Base-by-base conservation (phyloP, 2,888 invertebrate genomes). In the Cylloceria caligata region DNA sequence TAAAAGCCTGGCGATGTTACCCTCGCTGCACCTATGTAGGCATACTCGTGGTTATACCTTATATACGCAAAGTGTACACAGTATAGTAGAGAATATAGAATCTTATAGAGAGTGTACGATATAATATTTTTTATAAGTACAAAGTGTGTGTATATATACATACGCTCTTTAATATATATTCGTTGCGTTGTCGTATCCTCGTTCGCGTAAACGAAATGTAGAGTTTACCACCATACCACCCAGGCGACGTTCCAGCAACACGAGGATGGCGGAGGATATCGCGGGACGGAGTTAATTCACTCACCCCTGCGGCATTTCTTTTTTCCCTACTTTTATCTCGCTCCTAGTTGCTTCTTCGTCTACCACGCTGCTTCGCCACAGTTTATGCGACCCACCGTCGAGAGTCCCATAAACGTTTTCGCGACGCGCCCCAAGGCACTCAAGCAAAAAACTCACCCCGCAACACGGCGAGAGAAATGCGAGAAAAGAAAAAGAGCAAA, bases 1-100 rank as follows among this genome's bases (percentile, higher is more conserved):
- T 89, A 87, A 89, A 89, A 89, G 89, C 88, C 76, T 73, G 45
- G 60, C 30, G 60, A 72, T 75, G 57, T 36, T 49, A 52, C 39
- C 21, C 47, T 6, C 21, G 13, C 55, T 16, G 24, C 49, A 30
- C 19, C n/a, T 30, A 45, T 19, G 27, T 24, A 57, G 19, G 42
- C 47, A 16, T 45, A 49, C 52, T 49, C 49, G 34, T 19, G 27
- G 60, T 13, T 45, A 74, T 45, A 19, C 49, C 13, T 49, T 55
- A 60, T 57, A 34, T 60, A 60, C 34, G 72, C 13, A 30, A 30
- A 60, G 60, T 72, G 60, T 19, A 11, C 19, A 42, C 11, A 5
- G 42, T 69, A 55, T 39, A 27, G 4, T 36, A 24, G 11, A 13
- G 21, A 39, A 71, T 55, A 69, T 42, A 39, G 9, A 21, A 47